Base-by-base conservation (phyloP, 2,888 invertebrate genomes). In the Chirona hameri region DNA sequence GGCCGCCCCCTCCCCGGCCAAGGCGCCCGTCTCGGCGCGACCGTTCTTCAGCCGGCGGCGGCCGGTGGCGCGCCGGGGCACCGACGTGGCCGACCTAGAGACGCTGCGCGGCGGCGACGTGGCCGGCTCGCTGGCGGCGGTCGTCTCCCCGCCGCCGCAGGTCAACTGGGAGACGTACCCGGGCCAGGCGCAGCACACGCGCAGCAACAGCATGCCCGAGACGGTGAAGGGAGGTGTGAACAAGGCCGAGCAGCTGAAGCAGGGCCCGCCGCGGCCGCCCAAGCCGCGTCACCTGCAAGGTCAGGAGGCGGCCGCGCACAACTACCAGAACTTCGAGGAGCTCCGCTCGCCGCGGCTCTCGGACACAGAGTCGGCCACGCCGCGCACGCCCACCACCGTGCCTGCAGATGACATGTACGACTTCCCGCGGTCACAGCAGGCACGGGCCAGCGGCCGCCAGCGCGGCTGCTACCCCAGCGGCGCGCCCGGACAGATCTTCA, bases 11-110 rank as follows among this genome's bases (percentile, higher is more conserved):
- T 82, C 81, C 84, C 83, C 57, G 82, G 82, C 65, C 79, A 82
- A 82, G 72, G 84, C 83, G 82, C 27, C 39, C 79, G 83, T 72
- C 81, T 79, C 88, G 88, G 86, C 84, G 83, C 87, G 87, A 5
- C 87, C 72, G 31, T 46, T 65, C 80, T 82, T 72, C 80, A 81
- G 48, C n/a, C 83, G 65, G 76, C 72, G 55, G 60, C 76, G 76
- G 69, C 72, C 27, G 7, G 39, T 46, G 27, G 52, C 52, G 80
- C 80, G 80, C 18, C 80, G 80, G 24, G 76, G 76, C 39, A 76
- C 76, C 24, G 76, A 76, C 76, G 76, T 46, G 24, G 21, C 76
- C 24, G 76, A 76, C 24, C 46, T 76, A 46, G 39, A 14, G n/a
- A 60, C 60, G n/a, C 60, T 60, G 60, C 60, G 60, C 60, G 24